These are phyloP conservation scores for Drosophila buzzatii DNA, from an alignment of 2,888 invertebrate species.

Conservation along the genomic window DNA sequence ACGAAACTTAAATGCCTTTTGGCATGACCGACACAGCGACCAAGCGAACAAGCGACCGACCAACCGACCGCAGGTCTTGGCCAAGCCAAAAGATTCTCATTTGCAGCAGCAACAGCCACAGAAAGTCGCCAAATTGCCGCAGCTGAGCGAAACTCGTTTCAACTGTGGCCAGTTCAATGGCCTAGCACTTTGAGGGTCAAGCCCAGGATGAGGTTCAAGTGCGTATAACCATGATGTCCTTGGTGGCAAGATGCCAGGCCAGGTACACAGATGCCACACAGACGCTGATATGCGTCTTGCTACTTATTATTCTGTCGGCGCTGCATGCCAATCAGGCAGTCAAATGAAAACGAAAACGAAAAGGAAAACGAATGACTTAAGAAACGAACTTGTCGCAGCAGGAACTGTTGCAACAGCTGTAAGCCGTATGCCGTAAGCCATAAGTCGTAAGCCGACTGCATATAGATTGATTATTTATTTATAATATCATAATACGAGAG, in stretches of 20 bases:
- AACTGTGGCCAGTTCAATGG: conserved; percentile 72
- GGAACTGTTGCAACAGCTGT: conserved; percentile 70
- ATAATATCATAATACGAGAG: conserved; percentile 36
- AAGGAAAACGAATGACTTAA: conserved; percentile 62
- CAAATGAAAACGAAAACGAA: conserved; percentile 73
- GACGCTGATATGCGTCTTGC: conserved; percentile 22
- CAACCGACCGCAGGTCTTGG: conserved; percentile 52
- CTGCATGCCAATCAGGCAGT: conserved; percentile 37
- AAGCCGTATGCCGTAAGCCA: conserved; percentile 66
- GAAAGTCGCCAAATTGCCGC: conserved; percentile 57
- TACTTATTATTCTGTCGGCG: not conserved
- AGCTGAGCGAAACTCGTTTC: conserved; percentile 65
- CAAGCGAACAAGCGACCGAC: conserved; percentile 35
- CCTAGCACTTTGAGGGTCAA: conserved; percentile 67
- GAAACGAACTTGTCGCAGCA: conserved; percentile 75
- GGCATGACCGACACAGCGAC: conserved; percentile 54
- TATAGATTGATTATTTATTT: conserved; percentile 73
- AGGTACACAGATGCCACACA: conserved; percentile 10
- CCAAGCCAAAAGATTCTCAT: conserved; percentile 29
- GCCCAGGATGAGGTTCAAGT: conserved; percentile 63
- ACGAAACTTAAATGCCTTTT: conserved; percentile 65
- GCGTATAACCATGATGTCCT: conserved; percentile 63
- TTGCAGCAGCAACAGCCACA: conserved; percentile 40
- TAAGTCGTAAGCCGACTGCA: conserved; percentile 68
- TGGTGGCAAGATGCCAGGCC: conserved; percentile 66